Base-by-base conservation (phyloP, 1,140 invertebrate genomes). In the Popillia japonica region DNA sequence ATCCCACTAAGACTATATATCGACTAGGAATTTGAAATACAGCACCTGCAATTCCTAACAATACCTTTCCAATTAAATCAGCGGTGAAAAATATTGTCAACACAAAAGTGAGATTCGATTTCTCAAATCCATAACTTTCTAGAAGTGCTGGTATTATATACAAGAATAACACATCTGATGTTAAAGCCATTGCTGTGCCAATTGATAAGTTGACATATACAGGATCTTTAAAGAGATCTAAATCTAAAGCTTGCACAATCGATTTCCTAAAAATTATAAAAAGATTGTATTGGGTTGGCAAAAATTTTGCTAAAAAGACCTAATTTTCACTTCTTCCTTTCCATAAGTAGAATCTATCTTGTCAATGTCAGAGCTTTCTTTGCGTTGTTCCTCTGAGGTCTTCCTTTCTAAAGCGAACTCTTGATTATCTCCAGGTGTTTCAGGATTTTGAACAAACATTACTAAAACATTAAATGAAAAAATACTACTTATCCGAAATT, bases 151-250 rank as follows among this genome's bases (percentile, higher is more conserved):
- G 84, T 41, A 84, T 80, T 9, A 85, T 78, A 4, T 82, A 81
- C 9, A 84, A 75, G 64, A 85, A 85, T 9, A 81, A 80, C 11
- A 85, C 78, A 79, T 85, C 84, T 4, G 80, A 78, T 4, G 81
- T 83, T 42, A 83, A 80, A n/a, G 78, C 76, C 42, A 85, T 68
- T 7, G 82, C 79, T 40, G 84, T 78, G 10, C 84, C 84, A 20
- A 83, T 27, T n/a, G 81, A 75, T 23, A 85, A 82, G 40, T 84
- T 85, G 0, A 85, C 72, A 75, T 82, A 85, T 20, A 80, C 78
- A 0, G 78, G 75, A 72, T 84, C 81, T 75, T 83, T 85, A 14
- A 85, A 81, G 55, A 85, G 74, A 17, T 72, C 73, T 48, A 85
- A 77, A 75, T 85, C 84, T 41, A 85, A 78, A 7, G 68, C 75